Evolutionary conservation across 2,888 invertebrate genomes (phyloP), one percentile per base, ranked within the genome.

Genomic region (Entomobrya proxima): DNA sequence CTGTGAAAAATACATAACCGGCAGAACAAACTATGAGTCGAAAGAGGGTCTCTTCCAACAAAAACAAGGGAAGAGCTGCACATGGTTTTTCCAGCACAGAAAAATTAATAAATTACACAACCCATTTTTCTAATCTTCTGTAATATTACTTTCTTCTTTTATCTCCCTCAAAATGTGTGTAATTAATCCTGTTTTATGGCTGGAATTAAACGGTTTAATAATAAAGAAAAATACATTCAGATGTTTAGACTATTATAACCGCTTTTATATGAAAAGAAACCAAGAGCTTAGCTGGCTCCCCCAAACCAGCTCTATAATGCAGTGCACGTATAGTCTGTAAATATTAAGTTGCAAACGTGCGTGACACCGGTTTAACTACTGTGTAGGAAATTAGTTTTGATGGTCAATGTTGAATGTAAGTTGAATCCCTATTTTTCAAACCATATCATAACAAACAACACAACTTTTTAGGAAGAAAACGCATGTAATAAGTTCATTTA

Each of bases 121-220:
- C 61, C 50, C 75, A 75, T 82, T 82, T 61, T 82, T 75, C 81
- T 82, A 64, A 82, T 75, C 61, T 47, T 74, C 32, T 69, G 30
- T n/a, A 37, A 52, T 47, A 44, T 27, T 30, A 74, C 67, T 67
- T 50, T 74, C 52, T 35, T 52, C 50, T 55, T 77, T 69, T 77
- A 83, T 83, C 67, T 67, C 40, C 69, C 77, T 40, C 50, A 55
- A 83, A 69, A 69, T 69, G 69, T 27, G 52, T 47, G 76, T 72
- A 85, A 85, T 78, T 78, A 85, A 85, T 85, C 84, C 84, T 78
- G 50, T 61, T 85, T 85, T 85, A 85, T 78, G 78, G 50, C 74
- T 85, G 61, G 84, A 74, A 85, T 78, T 85, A 74, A 78, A 78
- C 55, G 37, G 58, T 61, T 82, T 67, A 61, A 67, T 83, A 77